Evolutionary conservation across 2,113 vertebrate species (phyloP).

Genomic region (Piliocolobus tephrosceles): DNA sequence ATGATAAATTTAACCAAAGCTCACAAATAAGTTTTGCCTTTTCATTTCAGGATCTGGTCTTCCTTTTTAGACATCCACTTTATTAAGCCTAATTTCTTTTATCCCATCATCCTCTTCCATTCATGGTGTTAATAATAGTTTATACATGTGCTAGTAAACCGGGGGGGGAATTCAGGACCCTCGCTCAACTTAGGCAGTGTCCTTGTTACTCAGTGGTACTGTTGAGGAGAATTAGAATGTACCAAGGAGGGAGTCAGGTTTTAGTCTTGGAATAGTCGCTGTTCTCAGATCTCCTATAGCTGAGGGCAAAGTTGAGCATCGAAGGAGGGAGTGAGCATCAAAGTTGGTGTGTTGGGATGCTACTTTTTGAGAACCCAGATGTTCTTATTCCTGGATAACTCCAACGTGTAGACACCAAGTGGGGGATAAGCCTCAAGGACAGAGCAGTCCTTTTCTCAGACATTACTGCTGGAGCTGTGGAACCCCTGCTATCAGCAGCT

Average conservation of each 20-base stretch:
- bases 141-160: neutral
- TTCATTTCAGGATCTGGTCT: neutral
- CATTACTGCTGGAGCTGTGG: neutral
- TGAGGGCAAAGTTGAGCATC: neutral
- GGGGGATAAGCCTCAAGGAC: neutral
- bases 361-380: neutral
- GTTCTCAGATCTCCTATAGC: neutral
- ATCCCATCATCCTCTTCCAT: neutral
- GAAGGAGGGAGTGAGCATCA: neutral
- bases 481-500: neutral
- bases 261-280: neutral
- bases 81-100: neutral
- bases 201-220: neutral
- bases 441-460: neutral
- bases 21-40: neutral
- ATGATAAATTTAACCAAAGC: constrained; percentile 33
- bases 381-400: neutral
- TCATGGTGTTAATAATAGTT: neutral
- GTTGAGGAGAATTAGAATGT: neutral
- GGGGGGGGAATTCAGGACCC: neutral
- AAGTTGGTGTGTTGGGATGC: neutral
- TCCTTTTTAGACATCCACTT: neutral
- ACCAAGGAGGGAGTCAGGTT: too few relatives aligned
- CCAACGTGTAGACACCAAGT: neutral
- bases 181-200: neutral